Conservation (phyloP, 2,113 vertebrate genomes). For the Plecotus auritus region DNA sequence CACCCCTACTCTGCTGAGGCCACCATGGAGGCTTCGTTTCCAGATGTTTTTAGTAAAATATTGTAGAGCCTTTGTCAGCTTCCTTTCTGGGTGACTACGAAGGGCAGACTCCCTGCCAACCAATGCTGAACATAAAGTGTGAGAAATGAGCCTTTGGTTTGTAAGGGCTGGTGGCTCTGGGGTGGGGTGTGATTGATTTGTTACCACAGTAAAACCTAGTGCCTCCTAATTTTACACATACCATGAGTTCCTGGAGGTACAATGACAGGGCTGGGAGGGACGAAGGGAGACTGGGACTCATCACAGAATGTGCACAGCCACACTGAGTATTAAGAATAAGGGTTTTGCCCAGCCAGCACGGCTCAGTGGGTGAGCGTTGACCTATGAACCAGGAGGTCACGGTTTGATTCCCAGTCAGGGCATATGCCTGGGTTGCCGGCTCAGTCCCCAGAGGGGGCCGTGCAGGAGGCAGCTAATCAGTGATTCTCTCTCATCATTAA, state of each 20-base stretch:
- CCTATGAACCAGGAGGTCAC: too few species aligned
- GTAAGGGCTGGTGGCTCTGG: background rate
- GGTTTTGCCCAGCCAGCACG: too few species aligned
- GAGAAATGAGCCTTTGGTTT: background rate
- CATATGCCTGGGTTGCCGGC: too few species aligned
- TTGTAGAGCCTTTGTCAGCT: background rate
- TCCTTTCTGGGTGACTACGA: background rate
- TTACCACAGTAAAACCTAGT: background rate
- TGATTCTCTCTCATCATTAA: too few species aligned
- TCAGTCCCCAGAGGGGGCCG: too few species aligned
- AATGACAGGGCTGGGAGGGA: background rate
- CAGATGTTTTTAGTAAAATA: background rate
- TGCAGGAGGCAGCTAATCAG: too few species aligned
- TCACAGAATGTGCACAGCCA: background rate
- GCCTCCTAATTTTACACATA: background rate
- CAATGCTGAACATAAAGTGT: background rate
- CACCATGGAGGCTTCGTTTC: background rate
- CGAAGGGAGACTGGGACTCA: background rate
- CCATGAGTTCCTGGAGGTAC: background rate
- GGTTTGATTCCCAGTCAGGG: too few species aligned
- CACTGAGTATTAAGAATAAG: background rate
- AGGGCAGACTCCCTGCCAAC: background rate
- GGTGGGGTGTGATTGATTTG: background rate
- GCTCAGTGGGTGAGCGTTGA: too few species aligned
- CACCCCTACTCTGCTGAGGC: background rate